Evolutionary conservation across 2,797 vertebrate genomes (phyloP), one percentile per base, ranked within the genome.

Genomic region (Sebastes itinus): DNA sequence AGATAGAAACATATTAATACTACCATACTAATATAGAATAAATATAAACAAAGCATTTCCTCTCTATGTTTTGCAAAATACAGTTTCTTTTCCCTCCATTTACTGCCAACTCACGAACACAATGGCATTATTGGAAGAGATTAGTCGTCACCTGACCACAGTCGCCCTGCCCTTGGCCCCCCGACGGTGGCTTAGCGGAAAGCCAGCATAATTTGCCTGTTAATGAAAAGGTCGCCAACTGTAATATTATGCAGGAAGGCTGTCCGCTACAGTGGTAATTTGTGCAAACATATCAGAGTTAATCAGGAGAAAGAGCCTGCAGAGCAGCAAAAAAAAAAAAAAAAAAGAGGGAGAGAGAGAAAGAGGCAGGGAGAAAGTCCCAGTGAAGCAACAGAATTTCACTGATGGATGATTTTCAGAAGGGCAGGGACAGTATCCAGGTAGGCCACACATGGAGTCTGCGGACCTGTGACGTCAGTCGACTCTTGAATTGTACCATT

Each of bases 171-270:
- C 58, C 71, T 68, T 75, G 68, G 61, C 59, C 64, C 32, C 28
- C 38, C 54, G n/a, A 64, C 14, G 4, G 33, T 52, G 66, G 28
- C 22, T 77, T 58, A 55, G 55, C 8, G 1, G 54, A 82, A 79
- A 75, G 4, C 11, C 32, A 55, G 59, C 66, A 81, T 88, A 71
- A 78, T 88, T 83, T 78, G 60, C 35, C 70, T 27, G 58, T 80
- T 88, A 87, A 91, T 89, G 69, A 89, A 89, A 85, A 86, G 87
- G 84, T 83, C 10, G 18, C 35, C 28, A 60, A 82, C 66, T 75
- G 64, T 83, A 81, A 75, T 83, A 71, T 71, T 77, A 72, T 78
- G 72, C 68, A 59, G 68, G 61, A 83, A 70, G 76, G 62, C 64
- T 75, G 54, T 68, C 52, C 20, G 75, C 70, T 82, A 59, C 68